These are phyloP conservation scores for Phallusia fumigata DNA, from an alignment of 23 tunicate species.

Conservation along the genomic window DNA sequence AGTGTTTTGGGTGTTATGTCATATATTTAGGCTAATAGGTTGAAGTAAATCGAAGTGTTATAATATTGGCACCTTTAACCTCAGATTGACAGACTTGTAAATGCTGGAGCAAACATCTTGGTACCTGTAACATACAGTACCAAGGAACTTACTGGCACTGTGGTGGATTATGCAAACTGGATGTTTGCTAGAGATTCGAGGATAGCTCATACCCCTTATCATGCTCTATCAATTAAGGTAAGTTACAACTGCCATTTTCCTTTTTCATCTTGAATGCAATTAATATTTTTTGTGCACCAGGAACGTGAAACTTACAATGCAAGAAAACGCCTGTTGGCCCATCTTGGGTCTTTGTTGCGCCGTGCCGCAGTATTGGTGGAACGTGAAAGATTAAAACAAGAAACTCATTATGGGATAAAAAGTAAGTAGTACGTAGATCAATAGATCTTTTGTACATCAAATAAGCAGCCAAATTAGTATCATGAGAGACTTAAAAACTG, in stretches of 20 bases:
- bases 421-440: constrained; percentile 1
- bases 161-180: constrained; percentile 94
- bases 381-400: constrained; percentile 33
- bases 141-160: constrained; percentile 71
- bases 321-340: constrained; percentile 55
- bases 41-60: not conserved
- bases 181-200: constrained; percentile 57
- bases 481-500: too few species aligned
- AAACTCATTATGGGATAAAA: constrained; percentile 40
- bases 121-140: constrained; percentile 78
- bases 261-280: not conserved
- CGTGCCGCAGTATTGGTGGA: constrained; percentile 68
- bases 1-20: too few species aligned
- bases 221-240: constrained; percentile 78
- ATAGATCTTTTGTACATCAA: not conserved
- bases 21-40: too few species aligned
- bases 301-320: constrained; percentile 79
- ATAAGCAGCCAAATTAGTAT: not conserved
- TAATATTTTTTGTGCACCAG: constrained; percentile 5
- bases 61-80: not conserved
- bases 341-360: constrained; percentile 58
- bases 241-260: not conserved
- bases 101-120: constrained; percentile 75
- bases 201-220: constrained; percentile 87
- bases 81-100: constrained; percentile 69